phyloP scores from a whole-genome alignment of 2,113 vertebrate species.

The Pseudorasbora parva region DNA sequence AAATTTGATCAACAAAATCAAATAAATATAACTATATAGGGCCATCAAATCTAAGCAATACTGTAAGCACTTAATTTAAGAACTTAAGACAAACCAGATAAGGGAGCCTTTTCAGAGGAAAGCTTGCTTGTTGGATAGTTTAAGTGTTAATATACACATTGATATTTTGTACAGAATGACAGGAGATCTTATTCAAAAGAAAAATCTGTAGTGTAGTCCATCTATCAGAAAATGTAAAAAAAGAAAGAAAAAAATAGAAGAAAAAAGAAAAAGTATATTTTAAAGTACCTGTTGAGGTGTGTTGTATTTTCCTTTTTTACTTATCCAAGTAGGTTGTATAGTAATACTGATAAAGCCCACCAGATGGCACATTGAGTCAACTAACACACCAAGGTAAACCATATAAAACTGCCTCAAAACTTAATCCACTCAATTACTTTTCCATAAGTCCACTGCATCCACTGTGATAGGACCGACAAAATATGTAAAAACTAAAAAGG shows the following conservation, averaged over 20 bases:
- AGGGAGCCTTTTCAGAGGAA: conserved; percentile 9
- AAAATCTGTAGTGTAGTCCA: background rate
- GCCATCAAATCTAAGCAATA: conserved; percentile 47
- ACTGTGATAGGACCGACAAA: background rate
- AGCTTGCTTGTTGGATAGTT: background rate
- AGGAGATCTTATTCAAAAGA: background rate
- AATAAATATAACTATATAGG: conserved; percentile 57
- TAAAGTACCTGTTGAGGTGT: conserved; percentile 13
- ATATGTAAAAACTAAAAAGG: conserved; percentile 26
- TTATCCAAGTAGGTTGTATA: background rate
- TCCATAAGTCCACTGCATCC: background rate
- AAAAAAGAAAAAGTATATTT: background rate
- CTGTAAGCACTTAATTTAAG: conserved; percentile 24
- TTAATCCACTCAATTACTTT: background rate
- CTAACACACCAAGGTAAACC: background rate
- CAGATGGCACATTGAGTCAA: conserved; percentile 59
- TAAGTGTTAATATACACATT: background rate
- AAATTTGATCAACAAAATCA: conserved; percentile 51
- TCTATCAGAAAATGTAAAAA: background rate
- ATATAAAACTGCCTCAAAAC: background rate
- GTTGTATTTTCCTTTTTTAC: background rate
- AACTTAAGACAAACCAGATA: conserved; percentile 3
- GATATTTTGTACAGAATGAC: conserved; percentile 14
- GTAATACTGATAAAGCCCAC: conserved; percentile 70
- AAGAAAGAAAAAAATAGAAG: no score